Conservation (phyloP, 2,888 invertebrate genomes). For the Phania funesta region DNA sequence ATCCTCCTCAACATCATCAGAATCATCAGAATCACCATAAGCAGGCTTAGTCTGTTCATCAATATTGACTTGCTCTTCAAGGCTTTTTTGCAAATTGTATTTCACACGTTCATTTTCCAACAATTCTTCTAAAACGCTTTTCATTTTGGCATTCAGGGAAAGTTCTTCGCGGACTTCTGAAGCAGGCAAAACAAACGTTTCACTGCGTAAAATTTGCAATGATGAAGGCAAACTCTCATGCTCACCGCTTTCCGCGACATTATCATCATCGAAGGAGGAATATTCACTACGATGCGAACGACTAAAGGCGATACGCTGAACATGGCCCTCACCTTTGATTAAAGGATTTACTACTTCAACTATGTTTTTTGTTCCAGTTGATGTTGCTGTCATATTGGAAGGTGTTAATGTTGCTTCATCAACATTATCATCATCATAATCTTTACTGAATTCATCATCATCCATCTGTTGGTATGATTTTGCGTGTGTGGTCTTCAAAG, state of each 20-base stretch:
- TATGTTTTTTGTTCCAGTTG: slow-evolving; percentile 75
- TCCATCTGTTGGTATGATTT: background rate
- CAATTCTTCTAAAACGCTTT: slow-evolving; percentile 80
- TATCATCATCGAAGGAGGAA: slow-evolving; percentile 72
- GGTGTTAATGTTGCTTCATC: background rate
- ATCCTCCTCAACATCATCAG: slow-evolving; percentile 70
- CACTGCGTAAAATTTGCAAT: slow-evolving; percentile 73
- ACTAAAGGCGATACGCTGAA: slow-evolving; percentile 79
- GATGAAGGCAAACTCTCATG: slow-evolving; percentile 53
- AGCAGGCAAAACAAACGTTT: slow-evolving; percentile 74
- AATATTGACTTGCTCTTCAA: slow-evolving; percentile 74
- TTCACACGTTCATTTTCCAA: slow-evolving; percentile 80
- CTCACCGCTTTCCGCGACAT: slow-evolving; percentile 50
- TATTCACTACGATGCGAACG: slow-evolving; percentile 74
- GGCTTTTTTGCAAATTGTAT: slow-evolving; percentile 80
- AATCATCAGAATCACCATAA: slow-evolving; percentile 65
- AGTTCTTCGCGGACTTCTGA: slow-evolving; percentile 72
- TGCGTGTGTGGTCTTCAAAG: slow-evolving; percentile 5
- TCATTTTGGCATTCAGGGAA: slow-evolving; percentile 81
- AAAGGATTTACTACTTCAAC: slow-evolving; percentile 80
- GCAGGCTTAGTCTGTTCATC: slow-evolving; percentile 48
- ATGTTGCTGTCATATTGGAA: background rate
- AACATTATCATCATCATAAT: background rate
- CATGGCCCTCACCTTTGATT: slow-evolving; percentile 79
- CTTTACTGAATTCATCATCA: background rate